Conservation (phyloP, 2,888 invertebrate species). For the Stenoptilia bipunctidactyla region DNA sequence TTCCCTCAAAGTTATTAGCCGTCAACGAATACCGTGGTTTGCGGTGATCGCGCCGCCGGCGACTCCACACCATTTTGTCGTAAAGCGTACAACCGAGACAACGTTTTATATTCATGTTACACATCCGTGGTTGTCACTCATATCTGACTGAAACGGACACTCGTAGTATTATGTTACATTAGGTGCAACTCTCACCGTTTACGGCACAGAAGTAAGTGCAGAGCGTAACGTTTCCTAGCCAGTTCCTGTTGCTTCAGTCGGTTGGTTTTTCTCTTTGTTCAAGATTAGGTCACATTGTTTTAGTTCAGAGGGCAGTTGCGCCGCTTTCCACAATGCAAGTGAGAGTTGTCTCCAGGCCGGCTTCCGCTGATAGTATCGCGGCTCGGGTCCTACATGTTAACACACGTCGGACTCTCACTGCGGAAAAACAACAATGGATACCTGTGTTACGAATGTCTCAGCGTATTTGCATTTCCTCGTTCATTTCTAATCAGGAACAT, state of each 20-base stretch:
- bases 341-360: slow-evolving; percentile 44
- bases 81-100: slow-evolving; percentile 17
- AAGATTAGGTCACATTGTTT: slow-evolving; percentile 29
- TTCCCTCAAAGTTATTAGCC: slow-evolving; percentile 47
- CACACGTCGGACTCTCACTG: neutral
- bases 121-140: slow-evolving; percentile 50
- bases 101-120: slow-evolving; percentile 39
- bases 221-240: slow-evolving; percentile 64
- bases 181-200: slow-evolving; percentile 54
- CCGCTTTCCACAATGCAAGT: slow-evolving; percentile 48
- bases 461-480: neutral
- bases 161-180: slow-evolving; percentile 43
- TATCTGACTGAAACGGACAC: slow-evolving; percentile 46
- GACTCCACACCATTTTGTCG: slow-evolving; percentile 25
- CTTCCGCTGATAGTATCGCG: slow-evolving; percentile 53
- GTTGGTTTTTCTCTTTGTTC: slow-evolving; percentile 33
- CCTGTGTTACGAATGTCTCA: neutral
- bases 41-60: slow-evolving; percentile 32
- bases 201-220: slow-evolving; percentile 49
- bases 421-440: neutral
- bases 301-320: slow-evolving; percentile 51
- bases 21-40: slow-evolving; percentile 39
- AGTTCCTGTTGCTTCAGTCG: slow-evolving; percentile 26
- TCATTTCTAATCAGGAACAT: neutral
- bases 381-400: slow-evolving; percentile 26